phyloP scores from a whole-genome alignment of 1,140 invertebrate species.

The Drosophila ficusphila region DNA sequence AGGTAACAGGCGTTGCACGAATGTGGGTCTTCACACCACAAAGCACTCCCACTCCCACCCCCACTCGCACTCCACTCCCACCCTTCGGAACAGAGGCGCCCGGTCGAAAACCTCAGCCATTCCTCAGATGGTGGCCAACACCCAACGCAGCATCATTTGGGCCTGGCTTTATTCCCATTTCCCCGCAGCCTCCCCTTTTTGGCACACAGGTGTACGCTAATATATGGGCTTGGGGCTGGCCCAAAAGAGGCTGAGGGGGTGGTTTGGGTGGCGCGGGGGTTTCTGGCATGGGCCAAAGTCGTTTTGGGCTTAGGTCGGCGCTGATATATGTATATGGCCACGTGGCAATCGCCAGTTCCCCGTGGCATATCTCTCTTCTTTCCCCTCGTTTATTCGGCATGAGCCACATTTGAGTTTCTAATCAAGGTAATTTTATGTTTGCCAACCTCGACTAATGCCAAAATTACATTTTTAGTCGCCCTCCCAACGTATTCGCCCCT shows the following conservation, averaged over 20 bases:
- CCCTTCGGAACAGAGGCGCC: too few relatives aligned
- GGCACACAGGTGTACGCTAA: constrained; percentile 72
- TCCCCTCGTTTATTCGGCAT: constrained; percentile 42
- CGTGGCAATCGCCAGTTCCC: constrained; percentile 43
- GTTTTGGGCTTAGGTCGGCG: constrained; percentile 60
- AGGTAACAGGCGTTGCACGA: constrained; percentile 37
- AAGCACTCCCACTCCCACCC: background rate
- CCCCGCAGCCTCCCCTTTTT: constrained; percentile 17
- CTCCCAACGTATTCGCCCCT: background rate
- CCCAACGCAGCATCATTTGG: constrained; percentile 38
- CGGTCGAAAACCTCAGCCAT: constrained; percentile 26
- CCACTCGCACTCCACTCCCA: background rate
- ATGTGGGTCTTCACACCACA: constrained; percentile 32
- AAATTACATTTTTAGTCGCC: constrained; percentile 79
- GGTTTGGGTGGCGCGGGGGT: background rate
- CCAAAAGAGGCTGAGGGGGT: background rate
- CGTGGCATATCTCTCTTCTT: background rate
- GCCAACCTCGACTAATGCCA: constrained; percentile 74
- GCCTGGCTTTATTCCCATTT: constrained; percentile 38
- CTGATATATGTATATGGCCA: constrained; percentile 73
- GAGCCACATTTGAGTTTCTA: constrained; percentile 72
- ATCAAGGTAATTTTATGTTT: constrained; percentile 81
- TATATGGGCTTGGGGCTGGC: constrained; percentile 57
- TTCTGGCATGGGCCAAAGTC: constrained; percentile 59
- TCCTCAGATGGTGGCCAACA: constrained; percentile 36